Base-by-base conservation (phyloP, 2,113 vertebrate species). In the Cisticola juncidis region DNA sequence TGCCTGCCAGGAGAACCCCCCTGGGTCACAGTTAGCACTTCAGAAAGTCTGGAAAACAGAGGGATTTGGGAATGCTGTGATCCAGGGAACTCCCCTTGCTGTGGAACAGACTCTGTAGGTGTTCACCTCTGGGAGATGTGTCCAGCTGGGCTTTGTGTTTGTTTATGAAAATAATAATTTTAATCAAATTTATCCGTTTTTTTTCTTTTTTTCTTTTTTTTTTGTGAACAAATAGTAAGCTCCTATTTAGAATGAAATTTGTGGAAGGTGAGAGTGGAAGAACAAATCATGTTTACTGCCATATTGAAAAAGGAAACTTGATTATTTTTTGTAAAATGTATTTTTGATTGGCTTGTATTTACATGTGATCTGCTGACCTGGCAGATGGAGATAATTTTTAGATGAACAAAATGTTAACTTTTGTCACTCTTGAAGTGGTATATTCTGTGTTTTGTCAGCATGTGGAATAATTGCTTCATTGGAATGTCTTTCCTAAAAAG, bases 211-310 rank as follows among this genome's bases (percentile, higher is more conserved):
- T 60, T 86, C 72, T 18, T 50, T 69, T 79, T 72, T 45, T 64
- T 65, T 35, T 1, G 60, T 38, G 77, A 84, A 88, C 56, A 90
- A 89, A 33, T 80, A 47, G 71, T 97, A 35, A 89, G 62, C 79
- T 80, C 90, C 71, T 94, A 5, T 88, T 73, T 50, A 62, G 94
- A 96, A 82, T 94, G 92, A 92, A 45, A 68, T 26, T 85, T 82
- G 92, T 88, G 84, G 86, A 78, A 72, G 82, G 88, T 95, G 92
- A 73, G 92, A 90, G 94, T 91, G 93, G 54, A 87, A 94, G 94
- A 90, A 92, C 91, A 95, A 94, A 94, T 79, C 22, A 31, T n/a
- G 45, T 95, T 94, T 94, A 95, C 97, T 97, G 96, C 97, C 90
- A 91, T 73, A 76, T 20, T 38, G 65, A 77, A 51, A 85, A 90